Evolutionary conservation across 30 jellyfish, hydroid and myxozoan genomes (phyloP), one percentile per base, ranked within the genome.

Genomic region (Chironex yamaguchii): DNA sequence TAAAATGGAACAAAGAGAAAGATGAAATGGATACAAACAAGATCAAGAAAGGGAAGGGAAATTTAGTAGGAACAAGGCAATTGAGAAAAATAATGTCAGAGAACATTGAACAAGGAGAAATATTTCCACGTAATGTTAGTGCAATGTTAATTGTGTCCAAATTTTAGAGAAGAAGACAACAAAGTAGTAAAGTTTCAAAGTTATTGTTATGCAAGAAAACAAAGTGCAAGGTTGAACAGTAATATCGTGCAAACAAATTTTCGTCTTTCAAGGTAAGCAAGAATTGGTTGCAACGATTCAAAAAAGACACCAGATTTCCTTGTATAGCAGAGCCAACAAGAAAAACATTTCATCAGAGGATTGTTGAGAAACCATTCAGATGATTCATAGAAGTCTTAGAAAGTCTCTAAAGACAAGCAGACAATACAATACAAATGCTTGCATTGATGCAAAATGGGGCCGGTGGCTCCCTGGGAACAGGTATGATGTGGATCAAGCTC

Each of bases 401-500:
- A 77, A 58, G 62, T 64, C 89, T 77, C 81, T 77, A 1, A 52
- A 77, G 71, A 31, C 80, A 48, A 53, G 72, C 65, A 77, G 89
- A 77, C 76, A 63, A 63, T 52, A 69, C 14, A 77, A 77, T 77
- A 32, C 72, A 54, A n/a, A 31, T 2, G 0, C 34, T 29, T 11
- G 80, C 52, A 29, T 29, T 52, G 89, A 77, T 77, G 49, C 80
- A 77, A 52, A 77, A 54, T 77, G 67, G 79, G 67, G 89, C 65
- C 35, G 67, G 48, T 77, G 89, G 80, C 80, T 77, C 54, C 89
- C 80, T 52, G 52, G 28, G 26, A 52, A 77, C 53, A 32, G 89
- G 24, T 51, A 33, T 77, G 62, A 77, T 77, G 89, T 58, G 79
- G 89, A 77, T 77, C 89, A 77, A 49, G 89, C 62, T 22, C 78